Base-by-base conservation (phyloP, 2,113 vertebrate genomes). In the Irena cyanogastra region DNA sequence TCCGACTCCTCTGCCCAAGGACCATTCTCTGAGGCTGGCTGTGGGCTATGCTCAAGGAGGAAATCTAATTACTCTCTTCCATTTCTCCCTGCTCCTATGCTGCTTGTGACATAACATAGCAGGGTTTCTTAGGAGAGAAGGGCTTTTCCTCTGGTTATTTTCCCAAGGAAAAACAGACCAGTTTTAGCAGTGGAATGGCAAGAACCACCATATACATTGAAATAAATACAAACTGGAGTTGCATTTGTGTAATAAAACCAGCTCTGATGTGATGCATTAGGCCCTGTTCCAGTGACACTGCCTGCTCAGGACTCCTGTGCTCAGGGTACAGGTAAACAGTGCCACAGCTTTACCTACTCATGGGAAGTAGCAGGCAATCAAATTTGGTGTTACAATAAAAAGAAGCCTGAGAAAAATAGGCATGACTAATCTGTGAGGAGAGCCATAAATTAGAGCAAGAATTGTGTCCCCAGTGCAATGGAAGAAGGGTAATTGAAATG, bases 11-110 rank as follows among this genome's bases (percentile, higher is more conserved):
- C 79, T 94, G 92, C 91, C 80, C 1, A 0, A 91, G 90, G 72
- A 84, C 30, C 1, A 0, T 49, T 80, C 92, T 86, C 45, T 0
- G 0, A 83, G 92, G 47, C 94, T 90, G 90, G 14, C 83, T 87
- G 71, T 0, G 22, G 63, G 68, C 70, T 59, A 65, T 71, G 75
- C 82, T 90, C 33, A 66, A 86, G 80, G 52, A 95, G 44, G 44
- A 42, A 94, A 93, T 90, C 83, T 78, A 84, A 94, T 96, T 81
- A 94, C 60, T 54, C 37, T 74, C 65, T 75, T 71, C 86, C 72
- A 86, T 68, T 76, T 89, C 72, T 95, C 85, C 52, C 59, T 91
- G 53, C 63, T 88, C 39, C 49, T 60, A 52, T 86, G 49, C 74
- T 92, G n/a, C 59, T 79, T 77, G 42, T 83, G 82, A 50, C 44